A percentile compares a stretch with the other conserved stretches of the same genome.
Evolutionary conservation across 2,113 vertebrate genomes (phyloP).

Genomic region (Trogon surrucura): DNA sequence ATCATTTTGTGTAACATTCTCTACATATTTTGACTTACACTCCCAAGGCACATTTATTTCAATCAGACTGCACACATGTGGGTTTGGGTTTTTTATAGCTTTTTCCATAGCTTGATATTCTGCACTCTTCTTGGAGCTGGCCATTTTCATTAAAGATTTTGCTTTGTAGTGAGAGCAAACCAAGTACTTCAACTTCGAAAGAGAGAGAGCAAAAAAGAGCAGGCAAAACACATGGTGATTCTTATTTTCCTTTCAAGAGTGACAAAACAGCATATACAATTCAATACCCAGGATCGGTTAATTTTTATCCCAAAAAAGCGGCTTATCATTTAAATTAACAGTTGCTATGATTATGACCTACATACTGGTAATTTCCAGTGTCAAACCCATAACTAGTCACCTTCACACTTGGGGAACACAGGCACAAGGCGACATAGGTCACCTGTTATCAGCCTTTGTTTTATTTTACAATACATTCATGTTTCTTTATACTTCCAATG

Average conservation of each 20-base stretch:
- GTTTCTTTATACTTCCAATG: slow-evolving; percentile 46
- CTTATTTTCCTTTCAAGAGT: background rate
- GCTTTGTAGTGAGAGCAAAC: background rate
- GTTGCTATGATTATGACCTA: background rate
- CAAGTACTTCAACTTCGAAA: background rate
- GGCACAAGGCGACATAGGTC: background rate
- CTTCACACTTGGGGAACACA: background rate
- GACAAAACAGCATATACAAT: slow-evolving; percentile 16
- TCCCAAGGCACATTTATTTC: background rate
- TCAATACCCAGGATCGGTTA: background rate
- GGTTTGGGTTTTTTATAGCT: background rate
- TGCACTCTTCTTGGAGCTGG: background rate
- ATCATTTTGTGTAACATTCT: background rate
- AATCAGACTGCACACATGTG: background rate
- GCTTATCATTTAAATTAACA: background rate
- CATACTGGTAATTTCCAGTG: background rate
- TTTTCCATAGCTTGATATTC: background rate
- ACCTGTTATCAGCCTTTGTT: slow-evolving; percentile 29
- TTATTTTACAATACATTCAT: slow-evolving; percentile 70
- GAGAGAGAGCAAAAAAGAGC: background rate
- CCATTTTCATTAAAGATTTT: background rate
- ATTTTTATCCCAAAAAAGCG: background rate
- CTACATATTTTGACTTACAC: background rate
- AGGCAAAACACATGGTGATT: background rate
- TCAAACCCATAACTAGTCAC: background rate